These are phyloP conservation scores for Drosophila pandora DNA, from an alignment of 1,140 invertebrate species.

Conservation along the genomic window DNA sequence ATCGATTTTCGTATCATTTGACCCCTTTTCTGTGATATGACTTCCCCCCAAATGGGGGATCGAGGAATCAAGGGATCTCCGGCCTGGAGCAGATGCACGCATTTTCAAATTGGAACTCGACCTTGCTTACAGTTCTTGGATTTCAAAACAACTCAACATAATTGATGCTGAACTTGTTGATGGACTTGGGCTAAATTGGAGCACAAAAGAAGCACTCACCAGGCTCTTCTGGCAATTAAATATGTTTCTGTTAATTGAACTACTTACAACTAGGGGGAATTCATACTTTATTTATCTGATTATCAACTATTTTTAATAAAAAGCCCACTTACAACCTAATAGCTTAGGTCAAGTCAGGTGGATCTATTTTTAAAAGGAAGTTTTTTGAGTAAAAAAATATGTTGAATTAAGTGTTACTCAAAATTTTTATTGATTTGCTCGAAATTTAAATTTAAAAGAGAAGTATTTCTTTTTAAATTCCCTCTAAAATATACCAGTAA, in stretches of 20 bases:
- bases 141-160: constrained; percentile 72
- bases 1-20: constrained; percentile 72
- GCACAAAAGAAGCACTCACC: constrained; percentile 30
- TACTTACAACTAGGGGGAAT: constrained; percentile 19
- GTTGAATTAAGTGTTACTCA: background rate
- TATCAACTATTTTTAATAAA: background rate
- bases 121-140: constrained; percentile 67
- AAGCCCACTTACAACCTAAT: constrained; percentile 43
- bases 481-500: constrained; percentile 15
- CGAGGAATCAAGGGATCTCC: constrained; percentile 30
- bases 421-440: constrained; percentile 1
- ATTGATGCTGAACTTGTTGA: constrained; percentile 70
- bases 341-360: constrained; percentile 27
- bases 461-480: background rate
- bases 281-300: constrained; percentile 26
- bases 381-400: background rate
- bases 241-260: constrained; percentile 46
- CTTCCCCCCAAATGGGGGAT: constrained; percentile 17
- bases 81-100: constrained; percentile 26
- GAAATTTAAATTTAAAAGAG: constrained; percentile 3
- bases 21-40: constrained; percentile 52
- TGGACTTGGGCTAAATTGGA: constrained; percentile 58
- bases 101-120: constrained; percentile 53
- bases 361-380: background rate
- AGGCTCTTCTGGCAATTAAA: constrained; percentile 50